These are phyloP conservation scores for Ctenicera cuprea DNA, from an alignment of 2,888 invertebrate species.

Conservation along the genomic window DNA sequence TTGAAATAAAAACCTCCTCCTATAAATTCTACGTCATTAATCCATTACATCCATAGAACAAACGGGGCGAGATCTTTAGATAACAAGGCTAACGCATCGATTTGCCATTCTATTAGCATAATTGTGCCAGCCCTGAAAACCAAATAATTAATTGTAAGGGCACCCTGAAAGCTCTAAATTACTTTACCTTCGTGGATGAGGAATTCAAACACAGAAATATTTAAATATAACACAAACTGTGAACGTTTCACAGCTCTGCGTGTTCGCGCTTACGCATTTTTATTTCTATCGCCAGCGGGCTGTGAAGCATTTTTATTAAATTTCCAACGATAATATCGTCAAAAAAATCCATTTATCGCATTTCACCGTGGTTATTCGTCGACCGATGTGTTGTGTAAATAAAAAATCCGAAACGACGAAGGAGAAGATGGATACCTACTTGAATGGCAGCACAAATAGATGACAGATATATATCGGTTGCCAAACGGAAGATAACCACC, in stretches of 20 bases:
- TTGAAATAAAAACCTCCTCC: constrained; percentile 10
- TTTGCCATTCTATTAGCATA: constrained; percentile 27
- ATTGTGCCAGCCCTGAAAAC: constrained; percentile 30
- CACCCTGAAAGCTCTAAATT: constrained; percentile 5
- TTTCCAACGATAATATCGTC: constrained; percentile 19
- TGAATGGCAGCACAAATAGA: background rate
- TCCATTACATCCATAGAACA: constrained; percentile 27
- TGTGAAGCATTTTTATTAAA: constrained; percentile 25
- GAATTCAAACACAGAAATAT: constrained; percentile 14
- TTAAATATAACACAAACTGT: background rate
- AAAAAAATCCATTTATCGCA: constrained; percentile 18
- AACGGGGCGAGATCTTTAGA: constrained; percentile 12
- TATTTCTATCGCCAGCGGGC: constrained; percentile 1
- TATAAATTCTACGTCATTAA: constrained; percentile 29
- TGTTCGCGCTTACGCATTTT: constrained; percentile 1
- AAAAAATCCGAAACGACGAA: constrained; percentile 1
- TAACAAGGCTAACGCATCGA: constrained; percentile 28
- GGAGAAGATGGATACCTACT: no score
- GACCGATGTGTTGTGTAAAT: constrained; percentile 10
- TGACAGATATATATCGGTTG: background rate
- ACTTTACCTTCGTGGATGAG: background rate
- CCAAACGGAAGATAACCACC: no score
- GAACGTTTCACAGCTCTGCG: background rate
- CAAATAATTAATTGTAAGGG: constrained; percentile 25
- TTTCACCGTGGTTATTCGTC: constrained; percentile 7